Evolutionary conservation across 2,113 vertebrate genomes (phyloP).

Genomic region (Sebastes fasciatus): DNA sequence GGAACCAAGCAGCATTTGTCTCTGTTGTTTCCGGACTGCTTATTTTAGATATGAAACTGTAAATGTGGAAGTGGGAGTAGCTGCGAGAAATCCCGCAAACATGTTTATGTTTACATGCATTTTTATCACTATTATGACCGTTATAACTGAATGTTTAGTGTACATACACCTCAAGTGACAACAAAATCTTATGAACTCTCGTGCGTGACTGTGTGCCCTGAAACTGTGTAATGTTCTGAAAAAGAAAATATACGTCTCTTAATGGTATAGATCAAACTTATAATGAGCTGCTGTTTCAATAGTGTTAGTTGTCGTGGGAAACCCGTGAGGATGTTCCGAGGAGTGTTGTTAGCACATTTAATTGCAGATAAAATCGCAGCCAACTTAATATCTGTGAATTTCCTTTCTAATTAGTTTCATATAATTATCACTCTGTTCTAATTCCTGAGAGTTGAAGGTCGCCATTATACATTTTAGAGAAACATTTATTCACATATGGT

Average conservation of each 20-base stretch:
- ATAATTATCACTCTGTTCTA: not conserved
- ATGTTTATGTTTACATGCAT: not conserved
- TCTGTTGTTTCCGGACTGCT: not conserved
- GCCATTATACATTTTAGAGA: not conserved
- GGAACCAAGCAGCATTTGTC: not conserved
- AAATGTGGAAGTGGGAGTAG: not conserved
- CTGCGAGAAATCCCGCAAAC: not conserved
- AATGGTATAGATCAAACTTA: not conserved
- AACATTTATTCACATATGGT: not conserved
- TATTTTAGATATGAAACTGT: not conserved
- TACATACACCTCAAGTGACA: not conserved
- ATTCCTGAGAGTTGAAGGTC: not conserved
- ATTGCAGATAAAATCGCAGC: constrained; percentile 3
- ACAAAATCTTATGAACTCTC: not conserved
- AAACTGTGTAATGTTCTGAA: not conserved
- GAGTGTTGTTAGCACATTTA: constrained; percentile 43
- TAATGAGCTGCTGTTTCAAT: constrained; percentile 39
- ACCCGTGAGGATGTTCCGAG: constrained; percentile 1
- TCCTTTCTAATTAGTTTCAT: not conserved
- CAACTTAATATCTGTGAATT: not conserved
- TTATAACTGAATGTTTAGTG: not conserved
- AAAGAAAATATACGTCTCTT: not conserved
- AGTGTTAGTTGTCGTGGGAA: constrained; percentile 10
- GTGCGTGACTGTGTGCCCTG: not conserved
- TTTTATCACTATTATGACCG: not conserved